Evolutionary conservation across 2,888 invertebrate species (phyloP).

Genomic region (Agriotes lineatus): DNA sequence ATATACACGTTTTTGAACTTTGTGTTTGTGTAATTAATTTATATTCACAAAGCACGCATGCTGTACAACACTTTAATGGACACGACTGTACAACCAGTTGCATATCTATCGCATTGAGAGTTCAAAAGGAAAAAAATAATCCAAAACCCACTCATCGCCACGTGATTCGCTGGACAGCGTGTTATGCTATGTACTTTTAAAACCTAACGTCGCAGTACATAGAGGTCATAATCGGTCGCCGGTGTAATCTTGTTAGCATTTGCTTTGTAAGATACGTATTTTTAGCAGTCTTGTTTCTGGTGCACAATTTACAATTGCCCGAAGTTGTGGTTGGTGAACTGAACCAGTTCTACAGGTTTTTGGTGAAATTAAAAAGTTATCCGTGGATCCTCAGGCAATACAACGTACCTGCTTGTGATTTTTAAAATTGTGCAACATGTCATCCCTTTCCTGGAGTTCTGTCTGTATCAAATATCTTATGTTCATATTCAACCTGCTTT

Average conservation of each 20-base stretch:
- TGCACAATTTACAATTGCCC: not conserved
- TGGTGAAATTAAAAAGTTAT: not conserved
- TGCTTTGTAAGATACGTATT: constrained; percentile 9
- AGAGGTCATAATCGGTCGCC: too few species aligned
- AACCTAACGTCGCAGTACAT: too few species aligned
- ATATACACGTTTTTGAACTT: too few species aligned
- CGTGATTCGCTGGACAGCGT: too few species aligned
- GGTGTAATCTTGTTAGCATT: constrained; percentile 13
- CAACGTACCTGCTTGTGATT: not conserved
- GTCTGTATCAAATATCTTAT: constrained; percentile 86
- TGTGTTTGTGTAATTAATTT: too few species aligned
- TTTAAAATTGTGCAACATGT: constrained; percentile 51
- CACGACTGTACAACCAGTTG: not conserved
- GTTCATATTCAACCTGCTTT: constrained; percentile 86
- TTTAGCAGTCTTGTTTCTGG: not conserved
- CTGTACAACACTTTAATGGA: too few species aligned
- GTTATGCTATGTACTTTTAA: too few species aligned
- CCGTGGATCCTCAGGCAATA: not conserved
- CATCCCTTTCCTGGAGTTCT: constrained; percentile 57
- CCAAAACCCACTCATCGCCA: constrained; percentile 16
- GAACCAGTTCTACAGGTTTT: constrained; percentile 10
- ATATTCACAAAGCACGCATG: too few species aligned
- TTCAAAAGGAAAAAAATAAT: not conserved
- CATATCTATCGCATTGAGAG: too few species aligned
- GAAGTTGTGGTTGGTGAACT: not conserved